These are phyloP conservation scores for Mus pahari DNA, from an alignment of 2,113 vertebrate species.

Conservation along the genomic window DNA sequence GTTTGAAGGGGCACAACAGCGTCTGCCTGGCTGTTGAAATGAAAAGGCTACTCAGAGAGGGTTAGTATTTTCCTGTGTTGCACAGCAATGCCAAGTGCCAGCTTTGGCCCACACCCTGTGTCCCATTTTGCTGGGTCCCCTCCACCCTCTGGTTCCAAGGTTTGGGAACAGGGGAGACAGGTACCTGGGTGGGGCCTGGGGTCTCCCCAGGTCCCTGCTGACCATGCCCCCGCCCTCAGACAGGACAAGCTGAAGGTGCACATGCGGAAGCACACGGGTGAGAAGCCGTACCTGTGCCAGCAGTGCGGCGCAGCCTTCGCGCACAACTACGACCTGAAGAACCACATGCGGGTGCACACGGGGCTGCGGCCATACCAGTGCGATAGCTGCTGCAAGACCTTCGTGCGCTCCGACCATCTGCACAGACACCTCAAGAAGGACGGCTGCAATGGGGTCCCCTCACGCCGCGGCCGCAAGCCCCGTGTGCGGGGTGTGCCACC, in stretches of 20 bases:
- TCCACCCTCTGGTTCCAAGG: neutral
- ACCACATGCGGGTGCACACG: slow-evolving; percentile 99
- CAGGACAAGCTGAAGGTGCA: slow-evolving; percentile 99
- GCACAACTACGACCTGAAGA: slow-evolving; percentile 99
- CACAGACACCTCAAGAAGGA: slow-evolving; percentile 99
- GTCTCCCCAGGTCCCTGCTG: neutral
- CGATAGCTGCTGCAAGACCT: slow-evolving; percentile 99
- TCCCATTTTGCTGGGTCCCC: neutral
- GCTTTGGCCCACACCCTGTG: too few relatives aligned
- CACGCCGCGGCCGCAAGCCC: slow-evolving; percentile 94
- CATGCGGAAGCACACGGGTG: slow-evolving; percentile 98
- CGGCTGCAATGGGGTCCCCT: slow-evolving; percentile 97
- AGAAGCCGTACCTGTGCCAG: slow-evolving; percentile 98
- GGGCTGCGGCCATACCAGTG: slow-evolving; percentile 99
- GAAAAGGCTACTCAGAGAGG: neutral
- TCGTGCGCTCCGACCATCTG: slow-evolving; percentile 98
- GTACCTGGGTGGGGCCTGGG: neutral
- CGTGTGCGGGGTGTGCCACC: slow-evolving; percentile 88
- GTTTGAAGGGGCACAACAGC: neutral
- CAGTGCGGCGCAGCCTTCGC: slow-evolving; percentile 98
- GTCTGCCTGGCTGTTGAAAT: neutral
- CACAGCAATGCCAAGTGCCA: neutral
- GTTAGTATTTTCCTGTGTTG: neutral
- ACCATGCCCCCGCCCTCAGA: slow-evolving; percentile 81
- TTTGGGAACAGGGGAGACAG: neutral